phyloP scores from a whole-genome alignment of 2,797 vertebrate genomes.

The Micrastur ruficollis region DNA sequence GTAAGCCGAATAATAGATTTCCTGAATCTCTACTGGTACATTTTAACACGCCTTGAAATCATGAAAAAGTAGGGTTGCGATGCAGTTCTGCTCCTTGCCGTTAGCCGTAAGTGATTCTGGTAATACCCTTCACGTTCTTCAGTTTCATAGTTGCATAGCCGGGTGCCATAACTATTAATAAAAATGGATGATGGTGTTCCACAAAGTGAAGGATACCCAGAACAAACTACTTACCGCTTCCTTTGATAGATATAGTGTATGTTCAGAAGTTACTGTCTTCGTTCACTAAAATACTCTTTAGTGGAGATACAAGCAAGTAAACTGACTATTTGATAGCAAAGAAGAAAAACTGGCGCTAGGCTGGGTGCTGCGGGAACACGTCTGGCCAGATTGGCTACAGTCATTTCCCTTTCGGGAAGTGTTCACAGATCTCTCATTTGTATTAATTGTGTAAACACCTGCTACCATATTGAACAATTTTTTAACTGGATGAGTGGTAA shows the following conservation, averaged over 20 bases:
- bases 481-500: background rate
- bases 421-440: background rate
- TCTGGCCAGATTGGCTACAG: background rate
- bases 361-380: background rate
- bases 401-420: background rate
- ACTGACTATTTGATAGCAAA: background rate
- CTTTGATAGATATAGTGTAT: background rate
- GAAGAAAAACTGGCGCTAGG: background rate
- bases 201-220: background rate
- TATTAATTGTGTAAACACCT: background rate
- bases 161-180: background rate
- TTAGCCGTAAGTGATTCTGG: background rate
- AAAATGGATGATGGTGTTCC: background rate
- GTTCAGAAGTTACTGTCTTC: background rate
- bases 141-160: background rate
- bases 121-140: background rate
- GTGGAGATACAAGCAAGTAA: background rate
- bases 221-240: background rate
- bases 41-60: background rate
- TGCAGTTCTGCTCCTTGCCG: constrained; percentile 18
- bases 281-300: background rate
- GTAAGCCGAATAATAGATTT: constrained; percentile 71
- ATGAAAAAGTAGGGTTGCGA: background rate
- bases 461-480: background rate
- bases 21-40: constrained; percentile 40